These are phyloP conservation scores for Holotrichia oblita DNA, from an alignment of 1,140 invertebrate species.

Conservation along the genomic window DNA sequence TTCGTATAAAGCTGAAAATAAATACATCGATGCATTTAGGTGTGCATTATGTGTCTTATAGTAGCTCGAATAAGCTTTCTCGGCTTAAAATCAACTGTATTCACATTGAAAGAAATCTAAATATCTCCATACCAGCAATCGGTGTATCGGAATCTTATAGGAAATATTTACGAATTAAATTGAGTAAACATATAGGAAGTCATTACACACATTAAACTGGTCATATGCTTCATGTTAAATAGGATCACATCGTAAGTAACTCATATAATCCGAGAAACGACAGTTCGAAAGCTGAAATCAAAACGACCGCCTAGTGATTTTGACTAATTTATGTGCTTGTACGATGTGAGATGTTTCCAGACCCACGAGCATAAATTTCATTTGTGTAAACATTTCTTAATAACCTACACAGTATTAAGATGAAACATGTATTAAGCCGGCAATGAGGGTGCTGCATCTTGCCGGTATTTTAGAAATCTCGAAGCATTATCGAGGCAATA, in stretches of 20 bases:
- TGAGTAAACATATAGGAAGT: neutral
- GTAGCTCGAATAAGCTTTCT: neutral
- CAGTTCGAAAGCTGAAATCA: conserved; percentile 8
- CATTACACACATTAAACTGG: neutral
- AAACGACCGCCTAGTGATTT: neutral
- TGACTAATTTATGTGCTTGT: conserved; percentile 15
- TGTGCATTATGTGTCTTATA: neutral
- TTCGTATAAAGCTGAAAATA: neutral
- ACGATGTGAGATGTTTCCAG: neutral
- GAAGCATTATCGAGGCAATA: conserved; percentile 7
- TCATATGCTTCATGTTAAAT: neutral
- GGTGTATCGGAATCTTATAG: neutral
- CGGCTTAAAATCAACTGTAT: neutral
- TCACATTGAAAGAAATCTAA: neutral
- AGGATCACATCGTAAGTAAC: neutral
- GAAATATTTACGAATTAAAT: neutral
- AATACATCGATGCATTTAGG: neutral
- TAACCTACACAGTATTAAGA: neutral
- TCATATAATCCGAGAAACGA: neutral
- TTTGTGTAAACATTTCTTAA: conserved; percentile 6
- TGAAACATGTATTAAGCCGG: neutral
- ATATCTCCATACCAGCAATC: neutral
- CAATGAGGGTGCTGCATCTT: neutral
- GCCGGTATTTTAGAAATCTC: neutral
- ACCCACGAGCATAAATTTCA: neutral